Evolutionary conservation across 2,888 invertebrate genomes (phyloP).

Genomic region (Amiota mariae): DNA sequence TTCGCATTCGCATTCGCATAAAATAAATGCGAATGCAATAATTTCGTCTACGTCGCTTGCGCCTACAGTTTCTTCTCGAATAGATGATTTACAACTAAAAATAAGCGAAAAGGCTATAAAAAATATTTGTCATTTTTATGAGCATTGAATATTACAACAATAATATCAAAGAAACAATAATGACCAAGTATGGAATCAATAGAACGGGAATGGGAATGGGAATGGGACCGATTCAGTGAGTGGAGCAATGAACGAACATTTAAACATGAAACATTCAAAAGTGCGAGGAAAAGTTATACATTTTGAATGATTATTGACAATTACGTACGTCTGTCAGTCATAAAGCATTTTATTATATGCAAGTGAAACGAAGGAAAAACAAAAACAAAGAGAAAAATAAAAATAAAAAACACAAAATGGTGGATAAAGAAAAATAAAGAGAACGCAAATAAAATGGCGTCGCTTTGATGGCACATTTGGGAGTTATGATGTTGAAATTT

Average conservation of each 20-base stretch:
- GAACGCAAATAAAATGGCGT: background rate
- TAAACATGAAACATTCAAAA: slow-evolving; percentile 30
- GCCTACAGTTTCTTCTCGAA: slow-evolving; percentile 47
- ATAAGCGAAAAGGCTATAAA: slow-evolving; percentile 55
- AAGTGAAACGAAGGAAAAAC: no score
- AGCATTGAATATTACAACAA: slow-evolving; percentile 50
- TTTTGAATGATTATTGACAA: slow-evolving; percentile 69
- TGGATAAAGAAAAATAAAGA: background rate
- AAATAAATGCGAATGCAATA: slow-evolving; percentile 31
- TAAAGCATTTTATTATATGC: no score
- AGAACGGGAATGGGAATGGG: no score
- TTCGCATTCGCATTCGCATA: slow-evolving; percentile 4
- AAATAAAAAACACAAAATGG: background rate
- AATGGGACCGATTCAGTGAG: no score
- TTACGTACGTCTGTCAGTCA: slow-evolving; percentile 38
- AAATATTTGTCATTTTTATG: slow-evolving; percentile 64
- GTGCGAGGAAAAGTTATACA: slow-evolving; percentile 64
- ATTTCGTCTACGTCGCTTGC: slow-evolving; percentile 22
- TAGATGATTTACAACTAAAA: slow-evolving; percentile 60
- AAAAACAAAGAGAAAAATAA: no score
- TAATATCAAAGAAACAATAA: slow-evolving; percentile 46
- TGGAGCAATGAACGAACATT: background rate
- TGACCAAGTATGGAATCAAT: no score
- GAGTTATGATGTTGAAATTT: background rate
- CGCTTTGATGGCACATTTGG: background rate